Percentiles rank a stretch among this genome's conserved stretches.
phyloP scores from a whole-genome alignment of 2,113 vertebrate species.

The Oreotrochilus melanogaster region DNA sequence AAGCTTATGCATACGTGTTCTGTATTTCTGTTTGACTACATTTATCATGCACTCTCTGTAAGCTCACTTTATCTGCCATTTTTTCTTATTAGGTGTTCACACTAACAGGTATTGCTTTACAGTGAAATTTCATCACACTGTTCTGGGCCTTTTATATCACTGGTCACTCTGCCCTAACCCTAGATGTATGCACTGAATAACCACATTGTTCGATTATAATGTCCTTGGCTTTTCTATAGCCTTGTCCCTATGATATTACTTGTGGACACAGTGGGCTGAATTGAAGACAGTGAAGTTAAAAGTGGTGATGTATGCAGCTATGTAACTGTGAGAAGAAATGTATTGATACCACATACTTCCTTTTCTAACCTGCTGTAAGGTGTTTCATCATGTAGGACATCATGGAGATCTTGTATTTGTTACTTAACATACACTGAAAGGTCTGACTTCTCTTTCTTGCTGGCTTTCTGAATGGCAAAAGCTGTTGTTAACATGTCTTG shows the following conservation, averaged over 20 bases:
- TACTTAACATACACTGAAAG: conserved; percentile 69
- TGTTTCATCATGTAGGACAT: conserved; percentile 68
- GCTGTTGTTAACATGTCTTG: conserved; percentile 68
- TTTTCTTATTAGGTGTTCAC: neutral
- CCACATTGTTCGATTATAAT: conserved; percentile 59
- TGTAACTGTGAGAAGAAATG: conserved; percentile 66
- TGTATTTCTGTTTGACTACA: neutral
- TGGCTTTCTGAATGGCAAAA: conserved; percentile 61
- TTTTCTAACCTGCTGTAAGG: conserved; percentile 64
- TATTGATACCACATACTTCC: conserved; percentile 62
- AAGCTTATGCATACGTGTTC: neutral
- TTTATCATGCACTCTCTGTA: neutral
- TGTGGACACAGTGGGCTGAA: conserved; percentile 62
- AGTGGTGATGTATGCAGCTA: conserved; percentile 70
- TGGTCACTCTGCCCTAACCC: conserved; percentile 68
- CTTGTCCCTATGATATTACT: conserved; percentile 51
- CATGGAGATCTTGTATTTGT: conserved; percentile 70
- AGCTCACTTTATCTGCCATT: neutral
- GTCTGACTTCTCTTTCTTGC: conserved; percentile 60
- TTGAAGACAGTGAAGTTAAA: conserved; percentile 65
- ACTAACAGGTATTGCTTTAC: neutral
- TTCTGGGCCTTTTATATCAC: conserved; percentile 20
- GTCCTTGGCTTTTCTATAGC: conserved; percentile 67
- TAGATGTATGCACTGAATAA: conserved; percentile 50
- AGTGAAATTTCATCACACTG: neutral